Conservation (phyloP, 2,797 vertebrate genomes). For the Squalus acanthias region DNA sequence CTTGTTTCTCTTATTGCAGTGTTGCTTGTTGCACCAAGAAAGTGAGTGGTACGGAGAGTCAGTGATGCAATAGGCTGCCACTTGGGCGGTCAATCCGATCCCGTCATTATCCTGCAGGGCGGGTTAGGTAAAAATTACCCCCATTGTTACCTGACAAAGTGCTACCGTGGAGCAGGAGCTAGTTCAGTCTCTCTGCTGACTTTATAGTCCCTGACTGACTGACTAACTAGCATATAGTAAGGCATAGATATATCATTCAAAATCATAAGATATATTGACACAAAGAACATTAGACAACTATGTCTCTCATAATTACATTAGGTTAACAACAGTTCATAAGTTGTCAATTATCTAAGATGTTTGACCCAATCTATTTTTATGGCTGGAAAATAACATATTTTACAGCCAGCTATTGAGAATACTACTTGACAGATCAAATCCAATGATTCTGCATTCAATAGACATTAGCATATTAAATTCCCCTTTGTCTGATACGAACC, state of each 20-base stretch:
- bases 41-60: neutral
- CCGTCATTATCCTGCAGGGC: no score
- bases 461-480: neutral
- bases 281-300: neutral
- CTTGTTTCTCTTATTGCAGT: neutral
- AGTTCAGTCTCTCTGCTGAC: neutral
- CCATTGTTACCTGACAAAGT: neutral
- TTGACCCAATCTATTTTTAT: neutral
- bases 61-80: neutral
- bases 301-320: neutral
- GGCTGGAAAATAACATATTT: neutral
- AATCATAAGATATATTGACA: neutral
- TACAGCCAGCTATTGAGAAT: neutral
- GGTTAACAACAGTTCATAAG: neutral
- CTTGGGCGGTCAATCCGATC: neutral
- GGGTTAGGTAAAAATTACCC: neutral
- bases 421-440: neutral
- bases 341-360: neutral
- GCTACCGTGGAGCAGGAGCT: neutral
- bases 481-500: neutral
- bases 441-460: neutral
- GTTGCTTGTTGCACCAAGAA: neutral
- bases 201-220: neutral
- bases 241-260: neutral
- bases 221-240: neutral